Evolutionary conservation across 2,888 invertebrate genomes (phyloP).

Genomic region (Petrophora chlorosata): DNA sequence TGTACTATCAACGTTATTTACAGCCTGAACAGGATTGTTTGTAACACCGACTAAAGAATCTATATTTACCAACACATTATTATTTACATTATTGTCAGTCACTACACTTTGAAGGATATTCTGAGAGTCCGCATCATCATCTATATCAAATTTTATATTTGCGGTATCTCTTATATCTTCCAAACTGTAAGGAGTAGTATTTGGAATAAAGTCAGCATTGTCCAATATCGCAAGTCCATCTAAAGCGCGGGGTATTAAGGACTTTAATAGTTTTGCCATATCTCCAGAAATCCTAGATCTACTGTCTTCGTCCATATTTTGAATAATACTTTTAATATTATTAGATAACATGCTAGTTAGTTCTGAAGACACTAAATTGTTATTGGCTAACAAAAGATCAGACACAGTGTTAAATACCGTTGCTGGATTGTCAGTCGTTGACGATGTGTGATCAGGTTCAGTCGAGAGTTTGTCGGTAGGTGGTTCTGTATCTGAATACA

Average conservation of each 20-base stretch:
- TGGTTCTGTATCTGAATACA: conserved; percentile 74
- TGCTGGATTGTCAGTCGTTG: conserved; percentile 72
- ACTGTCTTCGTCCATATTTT: conserved; percentile 74
- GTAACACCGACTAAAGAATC: conserved; percentile 43
- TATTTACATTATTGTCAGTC: conserved; percentile 65
- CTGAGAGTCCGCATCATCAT: conserved; percentile 43
- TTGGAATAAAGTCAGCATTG: conserved; percentile 62
- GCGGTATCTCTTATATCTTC: conserved; percentile 77
- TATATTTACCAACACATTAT: conserved; percentile 50
- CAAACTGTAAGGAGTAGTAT: conserved; percentile 78
- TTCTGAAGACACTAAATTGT: conserved; percentile 76
- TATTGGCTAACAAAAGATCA: conserved; percentile 77
- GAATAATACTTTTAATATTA: conserved; percentile 74
- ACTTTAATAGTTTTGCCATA: conserved; percentile 78
- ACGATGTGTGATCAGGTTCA: conserved; percentile 64
- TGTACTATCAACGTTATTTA: conserved; percentile 61
- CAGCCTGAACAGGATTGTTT: conserved; percentile 47
- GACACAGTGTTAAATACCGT: conserved; percentile 80
- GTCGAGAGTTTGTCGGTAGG: conserved; percentile 72
- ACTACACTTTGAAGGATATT: conserved; percentile 67
- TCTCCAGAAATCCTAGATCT: conserved; percentile 78
- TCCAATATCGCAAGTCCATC: conserved; percentile 63
- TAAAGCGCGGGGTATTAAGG: conserved; percentile 77
- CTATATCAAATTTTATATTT: conserved; percentile 63
- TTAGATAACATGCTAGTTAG: conserved; percentile 82